A percentile compares a stretch with the other conserved stretches of the same genome.
Conservation (phyloP, 2,888 invertebrate species). For the Teleiodes luculella region DNA sequence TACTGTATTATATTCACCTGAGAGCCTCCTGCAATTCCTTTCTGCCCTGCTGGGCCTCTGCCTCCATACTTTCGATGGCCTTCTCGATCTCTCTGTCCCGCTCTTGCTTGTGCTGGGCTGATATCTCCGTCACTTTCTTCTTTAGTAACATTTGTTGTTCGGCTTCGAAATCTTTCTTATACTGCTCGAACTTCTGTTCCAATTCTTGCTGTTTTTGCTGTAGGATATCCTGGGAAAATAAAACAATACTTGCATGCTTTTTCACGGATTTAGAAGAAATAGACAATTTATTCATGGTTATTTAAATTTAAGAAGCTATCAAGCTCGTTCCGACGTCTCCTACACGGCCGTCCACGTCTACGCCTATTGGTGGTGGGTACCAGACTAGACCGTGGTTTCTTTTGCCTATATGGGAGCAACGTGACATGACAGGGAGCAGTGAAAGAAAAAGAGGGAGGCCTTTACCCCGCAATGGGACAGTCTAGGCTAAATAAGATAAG, state of each 20-base stretch:
- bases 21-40: conserved; percentile 80
- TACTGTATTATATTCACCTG: conserved; percentile 53
- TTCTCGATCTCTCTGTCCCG: conserved; percentile 88
- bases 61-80: conserved; percentile 83
- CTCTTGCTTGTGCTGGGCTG: conserved; percentile 84
- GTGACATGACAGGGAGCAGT: too few relatives aligned
- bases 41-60: conserved; percentile 80
- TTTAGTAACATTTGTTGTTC: conserved; percentile 80
- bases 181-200: conserved; percentile 80
- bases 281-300: too few relatives aligned
- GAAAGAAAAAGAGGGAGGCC: too few relatives aligned
- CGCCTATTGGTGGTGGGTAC: too few relatives aligned
- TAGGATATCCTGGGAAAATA: conserved; percentile 51
- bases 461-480: too few relatives aligned
- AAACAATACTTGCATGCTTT: neutral
- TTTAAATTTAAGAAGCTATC: too few relatives aligned
- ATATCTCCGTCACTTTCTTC: conserved; percentile 82
- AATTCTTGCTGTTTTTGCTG: conserved; percentile 80
- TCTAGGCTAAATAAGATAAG: too few relatives aligned
- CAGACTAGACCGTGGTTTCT: too few relatives aligned
- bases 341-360: too few relatives aligned
- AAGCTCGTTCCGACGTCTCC: too few relatives aligned
- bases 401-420: too few relatives aligned
- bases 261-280: too few relatives aligned
- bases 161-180: conserved; percentile 80